Evolutionary conservation across 1,140 invertebrate species (phyloP), one percentile per base, ranked within the genome.

Genomic region (Piezodorus guildinii): DNA sequence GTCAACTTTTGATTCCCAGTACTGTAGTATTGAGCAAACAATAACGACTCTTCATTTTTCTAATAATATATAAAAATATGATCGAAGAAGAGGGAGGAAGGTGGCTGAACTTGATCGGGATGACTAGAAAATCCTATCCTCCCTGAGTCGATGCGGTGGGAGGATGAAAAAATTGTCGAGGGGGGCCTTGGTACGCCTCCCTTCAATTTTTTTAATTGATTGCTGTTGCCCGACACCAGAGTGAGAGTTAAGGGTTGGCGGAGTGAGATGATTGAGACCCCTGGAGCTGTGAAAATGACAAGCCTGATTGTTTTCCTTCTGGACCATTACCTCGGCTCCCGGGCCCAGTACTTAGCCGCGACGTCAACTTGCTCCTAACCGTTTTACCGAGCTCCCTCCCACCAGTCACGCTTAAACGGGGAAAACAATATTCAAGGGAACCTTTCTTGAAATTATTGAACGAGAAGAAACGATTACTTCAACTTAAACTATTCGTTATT

Each of bases 241-340:
- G 34, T 10, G 46, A 49, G 46, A 49, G 46, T 21, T 49, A 21
- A 49, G 21, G 46, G 21, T 8, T 19, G 46, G 3, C 12, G 1
- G 46, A n/a, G 2, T 49, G 3, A 49, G 46, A 49, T 49, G 46
- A 49, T 49, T 49, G 46, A 49, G 46, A 49, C 46, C 6, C n/a
- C 16, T 1, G 4, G 10, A 49, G 46, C 46, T 49, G 46, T 49
- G 46, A 49, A 49, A 49, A 49, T 49, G 46, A 49, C 46, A 49
- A 49, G 46, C 46, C 21, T 49, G 46, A 49, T 49, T 49, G 46
- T 49, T 49, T 49, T 14, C 46, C 46, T 49, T 49, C 46, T 49
- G 46, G 46, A 14, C 46, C 46, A 49, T 49, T 49, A 49, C 46
- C 46, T 49, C 46, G 5, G 5, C 46, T 49, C 46, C 21, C 3